A percentile compares a stretch with the other conserved stretches of the same genome.
Conservation (phyloP, 2,797 vertebrate genomes). For the Anas bahamensis region DNA sequence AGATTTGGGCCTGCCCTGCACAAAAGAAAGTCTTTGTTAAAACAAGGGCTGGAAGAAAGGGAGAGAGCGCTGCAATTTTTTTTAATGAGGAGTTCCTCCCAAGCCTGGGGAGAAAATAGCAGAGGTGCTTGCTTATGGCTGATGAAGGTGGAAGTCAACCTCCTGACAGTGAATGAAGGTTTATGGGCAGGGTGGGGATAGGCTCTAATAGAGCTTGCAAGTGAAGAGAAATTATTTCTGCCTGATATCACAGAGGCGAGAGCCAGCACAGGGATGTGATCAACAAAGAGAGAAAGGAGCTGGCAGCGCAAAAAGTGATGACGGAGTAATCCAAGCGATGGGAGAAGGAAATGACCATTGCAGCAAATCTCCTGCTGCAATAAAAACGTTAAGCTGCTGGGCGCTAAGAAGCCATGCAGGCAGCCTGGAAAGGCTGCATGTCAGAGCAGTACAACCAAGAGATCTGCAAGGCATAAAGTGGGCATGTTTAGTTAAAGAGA, state of each 20-base stretch:
- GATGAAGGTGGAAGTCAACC: slow-evolving; percentile 27
- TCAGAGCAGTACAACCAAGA: background rate
- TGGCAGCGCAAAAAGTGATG: background rate
- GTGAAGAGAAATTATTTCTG: slow-evolving; percentile 32
- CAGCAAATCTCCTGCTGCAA: slow-evolving; percentile 14
- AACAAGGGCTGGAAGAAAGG: background rate
- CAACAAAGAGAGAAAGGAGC: background rate
- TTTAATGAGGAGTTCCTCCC: slow-evolving; percentile 49
- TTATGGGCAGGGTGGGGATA: slow-evolving; percentile 39
- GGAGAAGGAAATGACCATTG: background rate
- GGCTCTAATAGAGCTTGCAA: background rate
- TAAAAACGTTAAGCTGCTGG: background rate
- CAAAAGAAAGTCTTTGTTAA: background rate
- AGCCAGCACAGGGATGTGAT: background rate
- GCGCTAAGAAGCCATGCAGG: background rate
- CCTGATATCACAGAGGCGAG: background rate
- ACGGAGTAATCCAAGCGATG: background rate
- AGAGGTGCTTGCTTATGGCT: slow-evolving; percentile 26
- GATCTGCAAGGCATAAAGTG: background rate
- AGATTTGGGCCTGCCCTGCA: background rate
- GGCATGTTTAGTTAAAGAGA: background rate
- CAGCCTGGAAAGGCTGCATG: background rate
- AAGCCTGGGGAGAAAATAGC: slow-evolving; percentile 46
- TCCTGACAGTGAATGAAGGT: slow-evolving; percentile 4
- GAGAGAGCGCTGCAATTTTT: background rate